Evolutionary conservation across 2,888 invertebrate genomes (phyloP).

Genomic region (Pocota personata): DNA sequence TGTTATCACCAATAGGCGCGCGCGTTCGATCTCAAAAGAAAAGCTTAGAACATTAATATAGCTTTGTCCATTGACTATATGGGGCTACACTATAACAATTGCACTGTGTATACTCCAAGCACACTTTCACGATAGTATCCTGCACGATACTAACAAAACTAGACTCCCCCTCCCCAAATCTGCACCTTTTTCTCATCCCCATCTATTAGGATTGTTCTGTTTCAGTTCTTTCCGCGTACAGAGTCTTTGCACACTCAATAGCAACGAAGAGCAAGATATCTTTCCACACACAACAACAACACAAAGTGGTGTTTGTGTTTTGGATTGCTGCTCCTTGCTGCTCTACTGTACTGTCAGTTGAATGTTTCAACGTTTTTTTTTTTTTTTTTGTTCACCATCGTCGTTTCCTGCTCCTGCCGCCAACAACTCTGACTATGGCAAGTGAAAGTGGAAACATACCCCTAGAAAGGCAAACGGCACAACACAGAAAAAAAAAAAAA

Average conservation of each 20-base stretch:
- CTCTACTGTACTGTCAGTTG: conserved; percentile 63
- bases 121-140: conserved; percentile 45
- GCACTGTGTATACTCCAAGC: conserved; percentile 18
- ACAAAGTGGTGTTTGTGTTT: conserved; percentile 60
- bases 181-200: conserved; percentile 2
- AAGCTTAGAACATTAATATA: conserved; percentile 50
- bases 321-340: conserved; percentile 53
- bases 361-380: conserved; percentile 35
- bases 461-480: conserved; percentile 54
- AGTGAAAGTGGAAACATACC: conserved; percentile 68
- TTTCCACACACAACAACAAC: conserved; percentile 47
- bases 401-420: conserved; percentile 56
- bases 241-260: background rate
- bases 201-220: conserved; percentile 55
- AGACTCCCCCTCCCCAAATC: conserved; percentile 2
- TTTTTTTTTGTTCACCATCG: conserved; percentile 2
- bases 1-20: conserved; percentile 38
- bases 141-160: conserved; percentile 26
- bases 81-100: conserved; percentile 34
- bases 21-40: conserved; percentile 13
- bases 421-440: conserved; percentile 24
- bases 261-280: conserved; percentile 25
- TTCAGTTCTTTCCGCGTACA: conserved; percentile 44
- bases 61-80: conserved; percentile 36
- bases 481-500: conserved; percentile 24